Evolutionary conservation across 2,888 invertebrate species (phyloP).

Genomic region (Torymus aiolomorphi): DNA sequence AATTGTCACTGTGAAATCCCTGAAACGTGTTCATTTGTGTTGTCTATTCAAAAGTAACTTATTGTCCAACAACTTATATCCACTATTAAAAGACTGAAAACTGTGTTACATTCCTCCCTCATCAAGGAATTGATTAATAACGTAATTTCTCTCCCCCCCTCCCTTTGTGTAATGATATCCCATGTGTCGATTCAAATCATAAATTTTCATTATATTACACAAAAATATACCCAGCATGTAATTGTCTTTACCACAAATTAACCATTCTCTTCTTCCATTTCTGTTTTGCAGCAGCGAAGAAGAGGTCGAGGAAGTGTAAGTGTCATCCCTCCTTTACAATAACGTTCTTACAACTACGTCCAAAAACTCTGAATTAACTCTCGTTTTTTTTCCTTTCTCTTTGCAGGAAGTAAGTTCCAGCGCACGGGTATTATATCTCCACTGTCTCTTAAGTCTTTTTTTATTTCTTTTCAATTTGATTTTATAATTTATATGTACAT

Average conservation of each 20-base stretch:
- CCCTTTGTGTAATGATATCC: too few species aligned
- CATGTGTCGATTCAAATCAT: too few species aligned
- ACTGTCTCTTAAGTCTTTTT: constrained; percentile 16
- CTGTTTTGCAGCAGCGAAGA: constrained; percentile 80
- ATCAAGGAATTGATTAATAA: too few species aligned
- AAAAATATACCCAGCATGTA: constrained; percentile 25
- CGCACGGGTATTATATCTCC: constrained; percentile 22
- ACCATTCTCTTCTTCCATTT: constrained; percentile 66
- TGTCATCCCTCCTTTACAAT: constrained; percentile 67
- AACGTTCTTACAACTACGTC: not conserved
- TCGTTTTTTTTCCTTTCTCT: constrained; percentile 67
- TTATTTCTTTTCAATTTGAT: not conserved
- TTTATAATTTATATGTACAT: too few species aligned
- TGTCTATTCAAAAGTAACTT: too few species aligned
- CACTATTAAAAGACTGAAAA: too few species aligned
- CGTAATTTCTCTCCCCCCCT: too few species aligned
- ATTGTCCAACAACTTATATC: too few species aligned
- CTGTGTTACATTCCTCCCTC: too few species aligned
- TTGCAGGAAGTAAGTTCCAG: constrained; percentile 78
- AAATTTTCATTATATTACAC: too few species aligned
- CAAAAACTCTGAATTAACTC: constrained; percentile 46
- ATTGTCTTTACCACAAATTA: constrained; percentile 57
- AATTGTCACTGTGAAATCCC: too few species aligned
- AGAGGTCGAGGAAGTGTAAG: constrained; percentile 90
- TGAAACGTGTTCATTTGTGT: too few species aligned